These are phyloP conservation scores for Zoanthus sansibaricus DNA, from an alignment of 92 coral and sea anemone species.

Conservation along the genomic window DNA sequence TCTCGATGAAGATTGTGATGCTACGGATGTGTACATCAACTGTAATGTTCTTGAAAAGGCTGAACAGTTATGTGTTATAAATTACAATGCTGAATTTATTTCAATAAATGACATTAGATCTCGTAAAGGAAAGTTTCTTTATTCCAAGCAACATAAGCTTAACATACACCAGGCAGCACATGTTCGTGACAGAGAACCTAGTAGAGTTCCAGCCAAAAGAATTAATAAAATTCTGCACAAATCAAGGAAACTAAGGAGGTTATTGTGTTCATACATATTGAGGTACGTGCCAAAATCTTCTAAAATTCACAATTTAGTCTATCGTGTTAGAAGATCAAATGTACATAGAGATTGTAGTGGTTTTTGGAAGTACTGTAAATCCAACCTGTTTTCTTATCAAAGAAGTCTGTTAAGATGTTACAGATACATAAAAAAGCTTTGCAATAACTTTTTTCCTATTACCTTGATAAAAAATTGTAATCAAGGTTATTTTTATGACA, in stretches of 20 bases:
- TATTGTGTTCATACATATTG: conserved; percentile 1
- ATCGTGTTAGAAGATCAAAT: conserved; percentile 9
- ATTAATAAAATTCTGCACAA: conserved; percentile 14
- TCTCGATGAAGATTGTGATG: too few species aligned
- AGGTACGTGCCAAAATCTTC: conserved; percentile 15
- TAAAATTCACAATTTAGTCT: conserved; percentile 14
- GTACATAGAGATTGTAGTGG: conserved; percentile 1
- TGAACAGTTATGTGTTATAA: conserved; percentile 10
- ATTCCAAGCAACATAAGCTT: conserved; percentile 10
- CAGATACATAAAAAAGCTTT: conserved; percentile 15
- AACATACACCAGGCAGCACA: conserved; percentile 19
- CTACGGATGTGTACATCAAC: too few species aligned
- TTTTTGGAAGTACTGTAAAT: conserved; percentile 15
- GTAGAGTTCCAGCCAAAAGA: conserved; percentile 13
- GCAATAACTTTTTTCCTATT: conserved; percentile 10
- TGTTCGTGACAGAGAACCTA: conserved; percentile 10
- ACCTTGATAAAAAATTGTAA: conserved; percentile 9
- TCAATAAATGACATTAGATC: conserved; percentile 15
- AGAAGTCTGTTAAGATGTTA: conserved; percentile 16
- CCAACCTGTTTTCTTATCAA: conserved; percentile 17
- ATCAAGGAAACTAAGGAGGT: conserved; percentile 14
- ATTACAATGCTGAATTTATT: conserved; percentile 11
- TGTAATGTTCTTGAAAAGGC: too few species aligned
- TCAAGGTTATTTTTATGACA: too few species aligned
- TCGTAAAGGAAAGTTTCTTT: conserved; percentile 16